Conservation (phyloP, 1,140 invertebrate genomes). For the Doryteuthis pealeii region DNA sequence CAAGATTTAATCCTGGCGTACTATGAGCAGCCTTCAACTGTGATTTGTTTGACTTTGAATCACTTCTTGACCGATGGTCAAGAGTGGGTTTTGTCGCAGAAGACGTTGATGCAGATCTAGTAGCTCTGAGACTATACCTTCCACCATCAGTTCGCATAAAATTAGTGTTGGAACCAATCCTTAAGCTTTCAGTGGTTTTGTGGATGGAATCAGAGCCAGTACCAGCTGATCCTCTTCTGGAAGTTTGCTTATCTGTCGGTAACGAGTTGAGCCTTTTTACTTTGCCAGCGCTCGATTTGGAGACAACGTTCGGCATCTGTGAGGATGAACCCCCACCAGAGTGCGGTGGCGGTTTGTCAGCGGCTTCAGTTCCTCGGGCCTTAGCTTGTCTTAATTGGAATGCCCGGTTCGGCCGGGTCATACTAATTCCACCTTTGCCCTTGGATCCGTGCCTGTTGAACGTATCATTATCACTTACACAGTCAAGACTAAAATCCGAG, state of each 20-base stretch:
- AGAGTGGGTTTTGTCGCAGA: background rate
- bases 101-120: conserved; percentile 26
- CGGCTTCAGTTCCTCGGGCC: conserved; percentile 35
- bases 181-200: conserved; percentile 1
- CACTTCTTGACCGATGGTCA: conserved; percentile 14
- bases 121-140: conserved; percentile 67
- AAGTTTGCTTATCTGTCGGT: background rate
- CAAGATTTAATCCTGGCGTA: conserved; percentile 39
- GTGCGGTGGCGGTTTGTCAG: background rate
- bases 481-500: conserved; percentile 32
- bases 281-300: background rate
- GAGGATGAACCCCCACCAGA: background rate
- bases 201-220: background rate
- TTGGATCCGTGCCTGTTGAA: conserved; percentile 43
- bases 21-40: conserved; percentile 30
- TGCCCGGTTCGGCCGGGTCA: conserved; percentile 60
- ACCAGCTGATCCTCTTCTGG: conserved; percentile 6
- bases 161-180: background rate
- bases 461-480: conserved; percentile 21
- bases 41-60: conserved; percentile 33
- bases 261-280: background rate
- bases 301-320: background rate
- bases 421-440: conserved; percentile 47
- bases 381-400: conserved; percentile 60
- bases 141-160: conserved; percentile 69